Conservation (phyloP, 1,140 invertebrate genomes). For the Drosophila miranda region DNA sequence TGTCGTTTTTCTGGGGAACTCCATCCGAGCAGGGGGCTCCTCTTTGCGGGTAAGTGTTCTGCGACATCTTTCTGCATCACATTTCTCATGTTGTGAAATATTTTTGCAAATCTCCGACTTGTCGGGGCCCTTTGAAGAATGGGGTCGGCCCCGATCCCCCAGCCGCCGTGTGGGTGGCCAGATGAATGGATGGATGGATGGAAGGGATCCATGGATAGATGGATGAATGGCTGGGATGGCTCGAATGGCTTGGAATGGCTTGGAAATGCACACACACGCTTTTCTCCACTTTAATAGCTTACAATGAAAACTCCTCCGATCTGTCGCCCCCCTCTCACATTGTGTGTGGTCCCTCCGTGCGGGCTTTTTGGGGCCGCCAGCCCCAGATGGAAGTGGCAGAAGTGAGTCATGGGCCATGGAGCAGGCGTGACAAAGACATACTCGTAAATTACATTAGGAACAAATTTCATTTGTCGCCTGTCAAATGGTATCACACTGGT, state of each 20-base stretch:
- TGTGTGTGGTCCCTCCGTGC: constrained; percentile 34
- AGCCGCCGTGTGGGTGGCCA: constrained; percentile 61
- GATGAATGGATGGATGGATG: constrained; percentile 24
- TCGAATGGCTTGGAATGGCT: constrained; percentile 35
- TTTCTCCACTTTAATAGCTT: constrained; percentile 62
- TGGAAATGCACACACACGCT: constrained; percentile 17
- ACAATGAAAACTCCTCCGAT: constrained; percentile 60
- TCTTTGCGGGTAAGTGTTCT: constrained; percentile 62
- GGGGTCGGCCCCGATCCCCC: not conserved
- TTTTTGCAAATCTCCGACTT: constrained; percentile 71
- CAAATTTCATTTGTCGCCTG: constrained; percentile 33
- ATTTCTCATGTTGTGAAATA: constrained; percentile 77
- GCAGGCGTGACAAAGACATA: constrained; percentile 37
- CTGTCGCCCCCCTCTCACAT: constrained; percentile 1
- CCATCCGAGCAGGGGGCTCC: constrained; percentile 7
- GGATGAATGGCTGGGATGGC: constrained; percentile 19
- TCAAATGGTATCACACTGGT: not conserved
- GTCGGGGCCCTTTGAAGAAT: constrained; percentile 56
- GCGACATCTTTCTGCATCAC: constrained; percentile 69
- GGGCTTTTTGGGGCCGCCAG: constrained; percentile 34
- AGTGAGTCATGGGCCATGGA: constrained; percentile 38
- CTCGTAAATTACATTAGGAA: constrained; percentile 39
- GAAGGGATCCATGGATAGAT: constrained; percentile 21
- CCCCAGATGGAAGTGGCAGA: constrained; percentile 21
- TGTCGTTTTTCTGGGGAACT: constrained; percentile 31